Percentiles rank a stretch among this genome's conserved stretches.
Evolutionary conservation across 1,140 invertebrate genomes (phyloP).

Genomic region (Cotesia vestalis): DNA sequence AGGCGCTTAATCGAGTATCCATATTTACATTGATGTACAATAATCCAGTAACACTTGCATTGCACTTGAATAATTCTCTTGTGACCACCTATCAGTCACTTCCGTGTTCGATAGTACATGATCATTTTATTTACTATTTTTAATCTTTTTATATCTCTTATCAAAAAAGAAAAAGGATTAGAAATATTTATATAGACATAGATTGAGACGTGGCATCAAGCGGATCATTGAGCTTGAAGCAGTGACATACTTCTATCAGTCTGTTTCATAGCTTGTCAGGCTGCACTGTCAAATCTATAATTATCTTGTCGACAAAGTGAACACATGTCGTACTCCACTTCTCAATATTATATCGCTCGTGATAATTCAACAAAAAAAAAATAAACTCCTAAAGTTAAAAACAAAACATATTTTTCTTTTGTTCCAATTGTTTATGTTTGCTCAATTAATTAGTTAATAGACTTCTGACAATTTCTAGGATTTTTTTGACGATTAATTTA

Average conservation of each 20-base stretch:
- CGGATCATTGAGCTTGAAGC: constrained; percentile 27
- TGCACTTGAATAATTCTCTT: constrained; percentile 15
- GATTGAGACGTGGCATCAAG: not conserved
- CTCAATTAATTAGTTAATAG: no score
- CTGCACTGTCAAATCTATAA: constrained; percentile 29
- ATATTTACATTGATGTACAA: constrained; percentile 29
- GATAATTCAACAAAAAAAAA: not conserved
- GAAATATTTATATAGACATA: constrained; percentile 7
- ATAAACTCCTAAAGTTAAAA: not conserved
- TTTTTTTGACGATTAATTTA: no score
- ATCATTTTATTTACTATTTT: constrained; percentile 14
- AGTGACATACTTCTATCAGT: constrained; percentile 30
- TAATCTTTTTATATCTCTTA: not conserved
- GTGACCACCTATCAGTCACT: constrained; percentile 1
- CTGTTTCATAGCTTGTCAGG: constrained; percentile 11
- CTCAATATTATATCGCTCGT: constrained; percentile 15
- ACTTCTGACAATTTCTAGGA: no score
- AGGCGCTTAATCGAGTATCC: constrained; percentile 33
- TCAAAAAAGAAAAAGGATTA: constrained; percentile 19
- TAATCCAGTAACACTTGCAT: not conserved
- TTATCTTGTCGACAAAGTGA: constrained; percentile 24
- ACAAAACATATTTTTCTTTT: not conserved
- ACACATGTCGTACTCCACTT: constrained; percentile 15
- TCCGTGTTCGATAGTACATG: constrained; percentile 21
- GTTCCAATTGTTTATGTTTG: not conserved